Evolutionary conservation across 2,797 vertebrate species (phyloP), one percentile per base, ranked within the genome.

Genomic region (Anguilla pacifica): DNA sequence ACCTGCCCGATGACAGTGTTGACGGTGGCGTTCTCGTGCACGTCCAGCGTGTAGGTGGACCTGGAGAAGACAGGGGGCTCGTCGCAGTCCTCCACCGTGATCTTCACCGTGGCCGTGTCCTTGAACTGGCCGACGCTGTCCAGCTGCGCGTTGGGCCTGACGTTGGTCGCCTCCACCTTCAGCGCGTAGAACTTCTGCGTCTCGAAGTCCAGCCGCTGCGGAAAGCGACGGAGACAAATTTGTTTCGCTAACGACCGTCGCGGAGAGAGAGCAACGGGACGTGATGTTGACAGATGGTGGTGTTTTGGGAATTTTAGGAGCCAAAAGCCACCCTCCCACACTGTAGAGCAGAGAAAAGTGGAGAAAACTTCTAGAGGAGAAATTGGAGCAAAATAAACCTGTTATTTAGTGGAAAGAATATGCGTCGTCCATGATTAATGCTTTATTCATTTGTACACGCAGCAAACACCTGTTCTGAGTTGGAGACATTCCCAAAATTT

Each of bases 121-220:
- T 98, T 99, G 94, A 98, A 99, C 31, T 98, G 98, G 0, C 96
- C 97, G 25, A 96, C 95, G 11, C 95, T 93, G 87, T 95, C 93
- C 91, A 79, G 74, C 35, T 82, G 87, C 22, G 97, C 97, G 93
- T 98, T 98, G 0, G 94, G 94, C 25, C 96, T 96, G n/a, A 97
- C 51, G 91, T 99, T 99, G 94, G 96, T 96, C 55, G 98, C 98
- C 93, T 99, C 98, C 53, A 99, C 96, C 89, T 98, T 99, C 91
- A 99, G 93, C 0, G 97, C 98, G 94, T 97, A 99, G 91, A 97
- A 97, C 94, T 94, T 96, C 92, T 98, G 98, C 93, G 91, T 97
- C 95, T 99, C 99, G 85, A 97, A 99, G 95, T 99, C 98, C 95
- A 99, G 93, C 31, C 96, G 97, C 98, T 99, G 96, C 86, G 91